Base-by-base conservation (phyloP, 2,888 invertebrate genomes). In the Hyposoter didymator region DNA sequence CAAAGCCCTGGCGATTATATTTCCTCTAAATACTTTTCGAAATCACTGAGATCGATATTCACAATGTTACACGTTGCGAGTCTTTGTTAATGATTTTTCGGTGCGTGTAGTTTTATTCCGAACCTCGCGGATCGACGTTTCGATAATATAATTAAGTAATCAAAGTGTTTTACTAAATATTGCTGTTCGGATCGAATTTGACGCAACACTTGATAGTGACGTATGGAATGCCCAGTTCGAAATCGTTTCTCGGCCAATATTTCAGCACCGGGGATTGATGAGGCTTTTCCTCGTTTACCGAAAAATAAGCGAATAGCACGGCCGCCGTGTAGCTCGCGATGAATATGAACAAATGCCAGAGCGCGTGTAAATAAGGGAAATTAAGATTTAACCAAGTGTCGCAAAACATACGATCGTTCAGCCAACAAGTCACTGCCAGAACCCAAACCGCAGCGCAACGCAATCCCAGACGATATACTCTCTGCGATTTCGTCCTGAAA, bases 301-400 rank as follows among this genome's bases (percentile, higher is more conserved):
- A 96, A 92, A 97, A 97, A 92, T 97, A 98, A 0, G 97, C 97
- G 91, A 96, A 97, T 0, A 97, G 95, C 7, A 97, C 97, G 22
- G 97, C 95, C 17, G 96, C 96, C 6, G 97, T 96, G 90, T 97
- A 97, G 47, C 96, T 96, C 0, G 97, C 96, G 73, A 97, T 96
- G 90, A 97, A 97, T 88, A 97, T 97, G 76, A 97, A 95, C 17
- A 98, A 94, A 92, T 98, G 97, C 97, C 97, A 98, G 22, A 97
- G 95, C 14, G 97, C 97, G 92, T 98, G 97, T 90, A 98, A 95
- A 94, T 97, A 97, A 0, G 97, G 97, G 90, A 98, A 97, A 94
- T 97, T 96, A 14, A 97, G 95, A 17, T 96, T 95, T 1, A 96
- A 95, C 97, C 97, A 97, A 22, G 96, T 95, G 89, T 97, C 97